Base-by-base conservation (phyloP, 2,797 vertebrate species). In the Columba guinea region DNA sequence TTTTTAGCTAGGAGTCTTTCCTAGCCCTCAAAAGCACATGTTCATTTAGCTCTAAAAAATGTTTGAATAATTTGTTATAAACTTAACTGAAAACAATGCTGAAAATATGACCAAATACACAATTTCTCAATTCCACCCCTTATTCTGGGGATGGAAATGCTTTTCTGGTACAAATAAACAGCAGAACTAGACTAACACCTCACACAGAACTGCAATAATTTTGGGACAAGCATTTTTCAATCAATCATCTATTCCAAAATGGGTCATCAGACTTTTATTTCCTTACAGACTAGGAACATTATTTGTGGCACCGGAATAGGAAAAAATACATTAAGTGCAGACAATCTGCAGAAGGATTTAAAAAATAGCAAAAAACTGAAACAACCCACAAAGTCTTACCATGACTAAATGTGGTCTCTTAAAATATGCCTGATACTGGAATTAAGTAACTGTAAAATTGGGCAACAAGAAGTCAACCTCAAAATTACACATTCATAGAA, bases 371-470 rank as follows among this genome's bases (percentile, higher is more conserved):
- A 92, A 60, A 91, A 53, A 51, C 82, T 21, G 30, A 83, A 95
- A 81, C 77, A 95, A 89, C 67, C 84, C 91, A 82, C 85, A 87
- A n/a, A 74, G 64, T 92, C 84, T 93, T 73, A 93, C 53, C 82
- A 89, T 83, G 75, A 93, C 81, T 93, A 89, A 84, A 93, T 96
- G 92, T 83, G 90, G 89, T 90, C 93, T 87, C 71, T 71, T 85
- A 65, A 94, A 89, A 89, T 85, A 93, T 70, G 74, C 53, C 84
- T 13, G 32, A 93, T 91, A 83, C 82, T 87, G 41, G 32, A 93
- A 87, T 91, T 89, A 96, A 96, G 76, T 80, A 95, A 95, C 92
- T 93, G 90, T 80, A 95, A 94, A 96, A 94, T 49, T 93, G 69
- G 89, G 89, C 81, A 96, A 95, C 48, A 94, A 92, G 78, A 85